Evolutionary conservation across 2,113 vertebrate genomes (phyloP), one percentile per base, ranked within the genome.

Genomic region (Empidonax alnorum): DNA sequence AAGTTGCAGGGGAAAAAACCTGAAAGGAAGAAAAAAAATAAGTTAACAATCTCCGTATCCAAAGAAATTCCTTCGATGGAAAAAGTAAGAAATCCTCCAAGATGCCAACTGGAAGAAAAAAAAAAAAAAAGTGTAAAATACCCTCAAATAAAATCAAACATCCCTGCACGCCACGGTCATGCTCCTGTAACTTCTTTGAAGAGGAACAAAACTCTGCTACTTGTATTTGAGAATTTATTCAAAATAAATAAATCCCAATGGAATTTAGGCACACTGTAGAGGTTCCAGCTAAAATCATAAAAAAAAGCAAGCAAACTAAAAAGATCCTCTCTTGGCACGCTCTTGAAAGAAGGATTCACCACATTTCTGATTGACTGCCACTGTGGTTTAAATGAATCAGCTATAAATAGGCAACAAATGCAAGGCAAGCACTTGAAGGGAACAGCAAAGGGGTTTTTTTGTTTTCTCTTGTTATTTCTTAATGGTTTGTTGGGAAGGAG

Each of bases 331-430:
- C 92, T 87, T 91, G 94, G 94, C 93, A 96, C 10, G 3, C 67
- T 85, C 55, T 59, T 89, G 89, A 94, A 94, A 93, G 89, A 58
- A 96, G 95, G 94, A 96, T 95, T 97, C 94, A 91, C 96, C 67
- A 87, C 75, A 47, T 90, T 95, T 96, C 95, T 96, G 85, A 96
- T 20, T 96, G 94, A 97, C 90, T 96, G 96, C 85, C 78, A 91
- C 84, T 4, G 6, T 75, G 76, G 95, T 77, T 87, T 81, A 91
- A 95, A 78, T 52, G 76, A 96, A 95, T 87, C 33, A 85, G 84
- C 93, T 96, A 95, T 96, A 95, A 97, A 96, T 93, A 96, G 92
- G 85, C 75, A 94, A 85, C 62, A 84, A 94, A 94, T 78, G 75
- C 93, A 94, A 95, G 87, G 85, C 80, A 92, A 90, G 87, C 65